A percentile compares a stretch with the other conserved stretches of the same genome.
phyloP scores from a whole-genome alignment of 1,140 invertebrate species.

The Gonioctena quinquepunctata region DNA sequence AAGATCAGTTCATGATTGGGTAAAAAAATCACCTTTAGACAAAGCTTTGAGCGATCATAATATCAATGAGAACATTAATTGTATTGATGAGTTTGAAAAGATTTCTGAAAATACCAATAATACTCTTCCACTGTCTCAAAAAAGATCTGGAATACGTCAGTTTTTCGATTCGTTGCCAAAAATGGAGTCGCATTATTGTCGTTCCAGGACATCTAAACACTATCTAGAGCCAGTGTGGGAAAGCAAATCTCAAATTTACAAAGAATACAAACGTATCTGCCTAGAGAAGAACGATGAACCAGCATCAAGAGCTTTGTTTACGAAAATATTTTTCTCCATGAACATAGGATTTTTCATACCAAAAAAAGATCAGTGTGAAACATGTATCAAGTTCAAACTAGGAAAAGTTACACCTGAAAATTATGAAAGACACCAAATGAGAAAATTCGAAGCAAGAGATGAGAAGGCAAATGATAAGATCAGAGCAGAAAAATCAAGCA shows the following conservation, averaged over 20 bases:
- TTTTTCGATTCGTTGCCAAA: background rate
- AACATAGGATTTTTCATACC: background rate
- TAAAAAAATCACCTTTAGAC: background rate
- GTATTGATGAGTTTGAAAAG: background rate
- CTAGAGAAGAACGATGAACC: background rate
- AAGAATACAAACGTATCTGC: background rate
- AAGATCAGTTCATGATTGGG: background rate
- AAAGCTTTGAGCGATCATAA: background rate
- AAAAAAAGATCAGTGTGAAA: conserved; percentile 4
- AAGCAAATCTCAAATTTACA: background rate
- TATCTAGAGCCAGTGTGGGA: background rate
- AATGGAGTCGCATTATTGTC: background rate
- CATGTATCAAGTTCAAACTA: conserved; percentile 1
- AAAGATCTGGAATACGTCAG: background rate
- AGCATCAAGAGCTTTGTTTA: conserved; percentile 5
- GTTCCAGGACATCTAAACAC: background rate
- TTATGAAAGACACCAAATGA: conserved; percentile 29
- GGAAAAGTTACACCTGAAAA: conserved; percentile 13
- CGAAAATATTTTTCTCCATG: conserved; percentile 26
- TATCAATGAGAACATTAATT: background rate
- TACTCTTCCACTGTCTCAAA: too few species aligned
- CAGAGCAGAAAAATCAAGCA: conserved; percentile 11
- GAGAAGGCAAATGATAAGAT: conserved; percentile 36
- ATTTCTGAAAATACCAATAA: too few species aligned
- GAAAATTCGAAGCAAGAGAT: conserved; percentile 29